Percentiles rank a stretch among this genome's conserved stretches.
These are phyloP conservation scores for Hucho hucho DNA, from an alignment of 2,113 vertebrate species.

Conservation along the genomic window DNA sequence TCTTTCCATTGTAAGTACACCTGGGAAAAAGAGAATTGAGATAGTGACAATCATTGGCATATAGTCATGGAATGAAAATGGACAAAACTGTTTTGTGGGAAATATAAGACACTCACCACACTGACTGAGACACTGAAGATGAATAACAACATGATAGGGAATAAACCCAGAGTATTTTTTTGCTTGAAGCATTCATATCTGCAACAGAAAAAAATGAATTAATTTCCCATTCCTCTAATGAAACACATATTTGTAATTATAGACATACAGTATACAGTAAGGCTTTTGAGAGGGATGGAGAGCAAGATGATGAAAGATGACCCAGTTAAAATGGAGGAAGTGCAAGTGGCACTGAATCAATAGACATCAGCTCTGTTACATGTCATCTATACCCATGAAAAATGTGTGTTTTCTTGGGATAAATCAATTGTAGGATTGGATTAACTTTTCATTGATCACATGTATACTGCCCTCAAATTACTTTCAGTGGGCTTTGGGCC, in stretches of 20 bases:
- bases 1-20: conserved; percentile 95
- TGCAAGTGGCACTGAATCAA: neutral
- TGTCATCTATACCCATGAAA: neutral
- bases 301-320: neutral
- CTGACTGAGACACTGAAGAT: conserved; percentile 90
- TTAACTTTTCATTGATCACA: neutral
- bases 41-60: neutral
- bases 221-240: neutral
- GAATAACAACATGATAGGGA: conserved; percentile 80
- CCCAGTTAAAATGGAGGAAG: neutral
- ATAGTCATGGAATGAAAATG: too few relatives aligned
- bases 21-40: conserved; percentile 58
- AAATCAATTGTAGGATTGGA: neutral
- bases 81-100: neutral
- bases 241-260: too few relatives aligned
- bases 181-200: conserved; percentile 97
- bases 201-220: conserved; percentile 54
- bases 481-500: conserved; percentile 1
- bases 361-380: neutral
- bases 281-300: neutral
- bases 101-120: conserved; percentile 79
- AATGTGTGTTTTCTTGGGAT: neutral
- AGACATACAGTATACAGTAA: neutral
- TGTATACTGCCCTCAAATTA: neutral
- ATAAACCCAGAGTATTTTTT: conserved; percentile 84